Conservation (phyloP, 2,113 vertebrate species). For the Istiophorus platypterus region DNA sequence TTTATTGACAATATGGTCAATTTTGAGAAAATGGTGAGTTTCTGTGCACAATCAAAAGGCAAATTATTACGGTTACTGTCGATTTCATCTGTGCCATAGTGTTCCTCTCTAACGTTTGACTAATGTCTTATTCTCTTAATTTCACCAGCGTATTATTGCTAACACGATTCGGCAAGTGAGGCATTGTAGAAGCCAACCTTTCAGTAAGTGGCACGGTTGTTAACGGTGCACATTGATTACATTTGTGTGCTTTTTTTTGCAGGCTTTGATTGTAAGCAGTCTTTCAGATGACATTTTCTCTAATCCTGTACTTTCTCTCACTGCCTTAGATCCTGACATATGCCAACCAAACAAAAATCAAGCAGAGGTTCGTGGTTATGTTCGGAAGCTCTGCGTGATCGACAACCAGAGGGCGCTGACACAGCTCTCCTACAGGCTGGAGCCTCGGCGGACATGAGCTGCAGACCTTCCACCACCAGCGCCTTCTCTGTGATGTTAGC, state of each 20-base stretch:
- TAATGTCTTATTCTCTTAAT: slow-evolving; percentile 27
- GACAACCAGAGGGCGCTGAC: slow-evolving; percentile 99
- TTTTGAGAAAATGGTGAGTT: slow-evolving; percentile 99
- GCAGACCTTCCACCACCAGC: slow-evolving; percentile 44
- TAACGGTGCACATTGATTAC: not conserved
- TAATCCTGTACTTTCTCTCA: slow-evolving; percentile 5
- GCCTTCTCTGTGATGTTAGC: slow-evolving; percentile 70
- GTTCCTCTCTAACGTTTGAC: not conserved
- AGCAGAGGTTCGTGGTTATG: slow-evolving; percentile 94
- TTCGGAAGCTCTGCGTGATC: slow-evolving; percentile 96
- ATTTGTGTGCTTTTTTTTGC: not conserved
- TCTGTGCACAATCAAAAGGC: not conserved
- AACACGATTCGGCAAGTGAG: slow-evolving; percentile 94
- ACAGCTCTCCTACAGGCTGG: slow-evolving; percentile 96
- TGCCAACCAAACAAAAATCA: slow-evolving; percentile 97
- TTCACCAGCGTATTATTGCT: slow-evolving; percentile 93
- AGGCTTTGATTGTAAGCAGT: not conserved
- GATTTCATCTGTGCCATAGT: not conserved
- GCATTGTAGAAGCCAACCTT: slow-evolving; percentile 95
- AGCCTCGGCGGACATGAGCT: slow-evolving; percentile 92
- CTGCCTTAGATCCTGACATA: slow-evolving; percentile 89
- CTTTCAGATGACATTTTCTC: not conserved
- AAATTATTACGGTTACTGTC: not conserved
- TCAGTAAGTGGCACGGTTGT: slow-evolving; percentile 90
- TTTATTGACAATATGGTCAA: slow-evolving; percentile 96